Conservation (phyloP, 2,888 invertebrate species). For the Lamproptera curius region DNA sequence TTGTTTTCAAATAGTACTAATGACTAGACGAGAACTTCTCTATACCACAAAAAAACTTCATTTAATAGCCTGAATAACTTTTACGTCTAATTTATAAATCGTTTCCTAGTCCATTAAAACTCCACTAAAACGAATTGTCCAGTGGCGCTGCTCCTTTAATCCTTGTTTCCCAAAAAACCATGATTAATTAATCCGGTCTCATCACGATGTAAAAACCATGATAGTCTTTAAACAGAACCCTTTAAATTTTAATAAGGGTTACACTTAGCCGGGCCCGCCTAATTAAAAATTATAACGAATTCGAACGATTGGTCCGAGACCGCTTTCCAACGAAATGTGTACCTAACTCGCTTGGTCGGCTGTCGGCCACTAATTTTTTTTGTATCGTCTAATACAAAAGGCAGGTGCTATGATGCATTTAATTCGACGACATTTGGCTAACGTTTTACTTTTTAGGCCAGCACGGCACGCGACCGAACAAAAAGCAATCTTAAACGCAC, state of each 20-base stretch:
- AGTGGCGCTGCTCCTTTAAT: too few relatives aligned
- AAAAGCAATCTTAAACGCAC: conserved; percentile 11
- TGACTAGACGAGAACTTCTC: too few relatives aligned
- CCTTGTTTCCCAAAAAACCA: too few relatives aligned
- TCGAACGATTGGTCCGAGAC: conserved; percentile 3
- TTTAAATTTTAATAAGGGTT: conserved; percentile 3
- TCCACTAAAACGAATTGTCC: too few relatives aligned
- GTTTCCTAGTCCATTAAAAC: too few relatives aligned
- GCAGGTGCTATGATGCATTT: conserved; percentile 50
- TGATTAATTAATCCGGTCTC: too few relatives aligned
- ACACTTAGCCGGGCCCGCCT: neutral
- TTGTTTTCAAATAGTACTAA: too few relatives aligned
- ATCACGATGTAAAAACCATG: too few relatives aligned
- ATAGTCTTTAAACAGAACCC: neutral
- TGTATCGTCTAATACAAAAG: conserved; percentile 42
- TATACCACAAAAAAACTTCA: too few relatives aligned
- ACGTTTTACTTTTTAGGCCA: conserved; percentile 22
- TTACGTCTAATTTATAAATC: too few relatives aligned
- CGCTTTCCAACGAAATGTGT: conserved; percentile 15
- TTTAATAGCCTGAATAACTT: too few relatives aligned
- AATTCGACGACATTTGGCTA: conserved; percentile 45
- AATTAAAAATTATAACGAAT: conserved; percentile 13
- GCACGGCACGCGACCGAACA: conserved; percentile 2
- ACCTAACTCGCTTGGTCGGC: conserved; percentile 24
- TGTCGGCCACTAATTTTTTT: conserved; percentile 22